Conservation (phyloP, 2,888 invertebrate genomes). For the Parnassius mnemosyne region DNA sequence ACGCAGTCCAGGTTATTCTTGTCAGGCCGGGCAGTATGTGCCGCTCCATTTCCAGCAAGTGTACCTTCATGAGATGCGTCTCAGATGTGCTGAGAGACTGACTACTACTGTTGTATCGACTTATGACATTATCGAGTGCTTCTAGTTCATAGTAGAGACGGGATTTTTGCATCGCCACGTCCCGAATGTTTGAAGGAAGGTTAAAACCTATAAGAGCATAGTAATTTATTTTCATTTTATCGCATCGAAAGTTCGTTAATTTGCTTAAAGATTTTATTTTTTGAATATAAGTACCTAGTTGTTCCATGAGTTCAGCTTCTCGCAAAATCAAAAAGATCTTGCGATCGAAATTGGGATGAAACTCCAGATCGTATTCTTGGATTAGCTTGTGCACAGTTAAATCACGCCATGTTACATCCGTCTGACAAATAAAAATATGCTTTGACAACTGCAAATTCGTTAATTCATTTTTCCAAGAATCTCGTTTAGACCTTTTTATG, state of each 20-base stretch:
- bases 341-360: conserved; percentile 83
- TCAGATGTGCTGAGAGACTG: conserved; percentile 86
- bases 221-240: no score
- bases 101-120: conserved; percentile 83
- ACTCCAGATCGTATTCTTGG: conserved; percentile 84
- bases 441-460: no score
- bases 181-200: conserved; percentile 72
- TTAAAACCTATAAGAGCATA: conserved; percentile 47
- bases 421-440: conserved; percentile 40
- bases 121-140: conserved; percentile 79
- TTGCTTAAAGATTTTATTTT: no score
- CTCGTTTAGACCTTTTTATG: no score
- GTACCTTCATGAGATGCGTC: conserved; percentile 84
- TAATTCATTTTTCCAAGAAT: no score
- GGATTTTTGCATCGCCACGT: conserved; percentile 82
- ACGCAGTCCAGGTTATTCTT: conserved; percentile 92
- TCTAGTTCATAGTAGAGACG: conserved; percentile 84
- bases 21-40: conserved; percentile 90
- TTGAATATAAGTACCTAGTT: conserved; percentile 71
- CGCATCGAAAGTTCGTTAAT: no score
- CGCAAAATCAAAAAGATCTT: conserved; percentile 84
- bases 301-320: conserved; percentile 88
- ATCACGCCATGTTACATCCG: conserved; percentile 84
- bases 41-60: conserved; percentile 86
- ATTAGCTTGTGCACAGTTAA: conserved; percentile 84